phyloP scores from a whole-genome alignment of 1,140 invertebrate genomes.

The Anastrepha ludens region DNA sequence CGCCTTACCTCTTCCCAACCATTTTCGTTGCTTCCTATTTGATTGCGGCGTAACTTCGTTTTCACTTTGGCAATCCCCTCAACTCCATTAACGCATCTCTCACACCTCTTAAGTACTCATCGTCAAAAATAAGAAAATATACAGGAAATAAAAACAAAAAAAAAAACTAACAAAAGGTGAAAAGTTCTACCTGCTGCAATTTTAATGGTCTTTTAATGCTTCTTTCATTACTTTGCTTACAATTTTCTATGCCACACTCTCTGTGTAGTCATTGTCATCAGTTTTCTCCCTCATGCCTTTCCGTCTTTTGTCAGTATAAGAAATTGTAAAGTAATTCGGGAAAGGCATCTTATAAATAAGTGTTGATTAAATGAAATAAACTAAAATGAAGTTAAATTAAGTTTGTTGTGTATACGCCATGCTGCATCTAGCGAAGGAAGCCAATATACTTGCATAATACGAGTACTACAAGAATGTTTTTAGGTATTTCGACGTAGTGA shows the following conservation, averaged over 20 bases:
- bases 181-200: slow-evolving; percentile 11
- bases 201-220: slow-evolving; percentile 39
- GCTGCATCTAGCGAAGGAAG: neutral
- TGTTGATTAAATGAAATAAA: slow-evolving; percentile 30
- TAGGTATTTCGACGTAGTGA: neutral
- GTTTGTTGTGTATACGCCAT: slow-evolving; percentile 33
- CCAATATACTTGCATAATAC: neutral
- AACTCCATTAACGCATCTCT: slow-evolving; percentile 20
- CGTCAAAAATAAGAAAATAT: neutral
- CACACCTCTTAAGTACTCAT: neutral
- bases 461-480: neutral
- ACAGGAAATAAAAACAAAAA: neutral
- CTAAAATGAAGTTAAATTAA: slow-evolving; percentile 20
- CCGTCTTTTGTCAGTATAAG: neutral
- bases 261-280: neutral
- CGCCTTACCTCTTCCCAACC: neutral
- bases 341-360: slow-evolving; percentile 20
- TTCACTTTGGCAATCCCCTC: neutral
- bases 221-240: slow-evolving; percentile 1
- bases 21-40: neutral
- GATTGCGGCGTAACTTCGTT: neutral
- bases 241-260: slow-evolving; percentile 33
- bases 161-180: neutral
- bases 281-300: neutral
- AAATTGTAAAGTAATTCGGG: neutral